Percentiles rank a stretch among this genome's conserved stretches.
phyloP scores from a whole-genome alignment of 2,888 invertebrate species.

The Meandrusa payeni region DNA sequence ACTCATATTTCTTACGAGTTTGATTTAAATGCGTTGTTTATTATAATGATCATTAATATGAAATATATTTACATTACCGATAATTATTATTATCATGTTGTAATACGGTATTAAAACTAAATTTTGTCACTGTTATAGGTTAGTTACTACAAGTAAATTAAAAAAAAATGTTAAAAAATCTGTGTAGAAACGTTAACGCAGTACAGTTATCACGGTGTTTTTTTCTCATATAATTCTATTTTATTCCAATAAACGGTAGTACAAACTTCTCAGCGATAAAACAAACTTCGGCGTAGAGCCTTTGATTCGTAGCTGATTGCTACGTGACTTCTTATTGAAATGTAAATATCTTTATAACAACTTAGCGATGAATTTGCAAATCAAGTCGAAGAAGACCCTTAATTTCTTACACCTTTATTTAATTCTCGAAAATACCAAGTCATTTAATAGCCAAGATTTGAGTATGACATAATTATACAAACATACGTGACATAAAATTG shows the following conservation, averaged over 20 bases:
- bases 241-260: slow-evolving; percentile 7
- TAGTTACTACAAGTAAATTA: no score
- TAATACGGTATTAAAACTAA: no score
- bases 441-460: no score
- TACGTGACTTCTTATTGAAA: slow-evolving; percentile 21
- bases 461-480: background rate
- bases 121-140: no score
- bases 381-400: slow-evolving; percentile 3
- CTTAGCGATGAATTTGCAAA: slow-evolving; percentile 12
- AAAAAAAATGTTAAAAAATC: no score
- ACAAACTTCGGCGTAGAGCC: slow-evolving; percentile 9
- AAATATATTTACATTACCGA: no score
- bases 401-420: background rate
- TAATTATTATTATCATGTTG: no score
- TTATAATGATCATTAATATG: no score
- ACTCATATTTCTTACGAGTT: no score
- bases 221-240: no score
- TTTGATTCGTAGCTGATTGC: slow-evolving; percentile 19
- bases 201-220: background rate
- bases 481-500: no score
- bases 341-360: slow-evolving; percentile 22
- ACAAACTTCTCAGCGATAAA: slow-evolving; percentile 8
- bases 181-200: background rate
- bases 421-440: background rate
- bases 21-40: no score